Conservation (phyloP, 2,113 vertebrate species). For the Menura novaehollandiae region DNA sequence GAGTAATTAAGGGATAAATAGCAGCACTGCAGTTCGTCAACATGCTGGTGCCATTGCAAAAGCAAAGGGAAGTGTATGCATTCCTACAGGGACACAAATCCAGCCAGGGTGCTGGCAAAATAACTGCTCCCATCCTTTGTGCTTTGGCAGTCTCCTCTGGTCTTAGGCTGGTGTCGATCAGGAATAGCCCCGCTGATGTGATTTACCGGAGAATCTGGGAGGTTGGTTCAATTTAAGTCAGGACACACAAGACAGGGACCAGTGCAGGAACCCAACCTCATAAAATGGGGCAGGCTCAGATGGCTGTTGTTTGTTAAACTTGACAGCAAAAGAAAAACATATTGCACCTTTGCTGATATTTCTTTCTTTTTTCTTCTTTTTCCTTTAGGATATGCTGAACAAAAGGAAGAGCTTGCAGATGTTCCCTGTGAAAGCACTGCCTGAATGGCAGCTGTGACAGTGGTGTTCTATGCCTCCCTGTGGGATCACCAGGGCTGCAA, state of each 20-base stretch:
- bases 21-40: constrained; percentile 53
- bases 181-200: not conserved
- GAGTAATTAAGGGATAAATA: constrained; percentile 61
- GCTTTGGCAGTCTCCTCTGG: constrained; percentile 5
- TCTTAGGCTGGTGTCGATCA: not conserved
- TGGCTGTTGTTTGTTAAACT: not conserved
- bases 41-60: constrained; percentile 45
- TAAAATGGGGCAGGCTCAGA: not conserved
- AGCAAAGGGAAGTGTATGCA: constrained; percentile 1
- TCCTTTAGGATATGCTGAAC: not conserved
- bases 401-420: not conserved
- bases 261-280: not conserved
- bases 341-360: not conserved
- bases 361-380: not conserved
- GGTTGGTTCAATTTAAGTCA: not conserved
- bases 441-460: not conserved
- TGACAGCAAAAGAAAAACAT: not conserved
- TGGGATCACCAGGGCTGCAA: not conserved
- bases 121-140: constrained; percentile 16
- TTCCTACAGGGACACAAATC: constrained; percentile 22
- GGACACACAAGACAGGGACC: not conserved
- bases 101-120: constrained; percentile 33
- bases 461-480: not conserved
- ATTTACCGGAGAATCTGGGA: not conserved
- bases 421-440: not conserved